A percentile compares a stretch with the other conserved stretches of the same genome.
Conservation (phyloP, 1,140 invertebrate genomes). For the Brachionus sp. region DNA sequence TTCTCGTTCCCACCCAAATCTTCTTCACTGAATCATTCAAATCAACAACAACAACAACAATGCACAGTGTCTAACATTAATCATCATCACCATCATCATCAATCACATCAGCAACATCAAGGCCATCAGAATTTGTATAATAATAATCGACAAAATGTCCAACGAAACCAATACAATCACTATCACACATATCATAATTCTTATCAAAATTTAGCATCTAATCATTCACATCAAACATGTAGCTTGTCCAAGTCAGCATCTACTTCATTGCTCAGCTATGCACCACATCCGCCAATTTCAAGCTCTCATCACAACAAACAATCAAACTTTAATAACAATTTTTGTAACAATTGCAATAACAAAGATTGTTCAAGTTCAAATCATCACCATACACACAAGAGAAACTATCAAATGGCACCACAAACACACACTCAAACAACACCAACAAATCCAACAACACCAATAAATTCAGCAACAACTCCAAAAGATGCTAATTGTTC, state of each 20-base stretch:
- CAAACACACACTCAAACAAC: constrained; percentile 4
- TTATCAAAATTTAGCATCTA: constrained; percentile 2
- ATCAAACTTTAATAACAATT: constrained; percentile 28
- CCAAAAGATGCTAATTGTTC: constrained; percentile 42
- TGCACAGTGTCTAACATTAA: not conserved
- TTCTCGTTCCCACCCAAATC: constrained; percentile 45
- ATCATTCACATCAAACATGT: not conserved
- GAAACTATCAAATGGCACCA: not conserved
- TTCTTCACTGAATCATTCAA: not conserved
- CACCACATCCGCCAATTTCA: not conserved
- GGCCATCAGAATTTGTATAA: not conserved
- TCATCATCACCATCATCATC: not conserved
- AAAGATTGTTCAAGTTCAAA: constrained; percentile 6
- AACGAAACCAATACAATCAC: not conserved
- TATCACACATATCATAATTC: constrained; percentile 14
- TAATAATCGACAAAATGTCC: not conserved
- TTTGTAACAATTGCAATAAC: constrained; percentile 28
- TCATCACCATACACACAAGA: not conserved
- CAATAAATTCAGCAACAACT: not conserved
- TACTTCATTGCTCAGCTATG: constrained; percentile 3
- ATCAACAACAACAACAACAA: not conserved
- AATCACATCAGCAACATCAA: not conserved
- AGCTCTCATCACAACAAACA: not conserved
- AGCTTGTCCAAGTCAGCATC: constrained; percentile 23
- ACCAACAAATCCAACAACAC: constrained; percentile 21